Conservation (phyloP, 2,888 invertebrate species). For the Tethea ocularis region DNA sequence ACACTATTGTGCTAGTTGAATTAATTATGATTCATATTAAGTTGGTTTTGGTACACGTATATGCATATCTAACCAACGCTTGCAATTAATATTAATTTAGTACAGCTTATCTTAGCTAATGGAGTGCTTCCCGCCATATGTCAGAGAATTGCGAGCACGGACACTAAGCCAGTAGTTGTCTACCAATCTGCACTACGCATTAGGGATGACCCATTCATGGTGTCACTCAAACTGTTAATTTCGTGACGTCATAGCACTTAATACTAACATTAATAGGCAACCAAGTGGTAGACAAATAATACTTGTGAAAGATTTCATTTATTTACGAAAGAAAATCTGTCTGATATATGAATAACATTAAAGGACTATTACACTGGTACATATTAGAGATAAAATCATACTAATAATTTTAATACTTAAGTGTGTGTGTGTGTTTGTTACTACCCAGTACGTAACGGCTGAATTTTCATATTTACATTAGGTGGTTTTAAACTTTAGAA, state of each 20-base stretch:
- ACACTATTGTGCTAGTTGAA: background rate
- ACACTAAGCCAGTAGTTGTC: background rate
- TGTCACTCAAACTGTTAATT: background rate
- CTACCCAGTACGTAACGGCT: no score
- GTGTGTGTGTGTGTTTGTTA: no score
- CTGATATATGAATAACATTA: no score
- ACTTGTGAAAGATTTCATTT: no score
- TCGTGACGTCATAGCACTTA: background rate
- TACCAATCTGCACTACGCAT: background rate
- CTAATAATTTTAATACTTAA: no score
- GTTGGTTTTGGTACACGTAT: background rate
- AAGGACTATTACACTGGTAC: no score
- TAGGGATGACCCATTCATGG: background rate
- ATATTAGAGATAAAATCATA: no score
- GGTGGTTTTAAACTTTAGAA: no score
- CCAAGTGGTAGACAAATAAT: background rate
- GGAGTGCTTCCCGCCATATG: conserved; percentile 2
- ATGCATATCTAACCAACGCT: background rate
- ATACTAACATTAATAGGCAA: background rate
- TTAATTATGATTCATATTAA: conserved; percentile 3
- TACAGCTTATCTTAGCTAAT: conserved; percentile 4
- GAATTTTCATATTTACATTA: no score
- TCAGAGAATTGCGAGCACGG: background rate
- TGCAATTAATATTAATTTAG: background rate
- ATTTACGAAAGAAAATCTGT: no score